Conservation (phyloP, 2,797 vertebrate species). For the Myotis daubentonii region DNA sequence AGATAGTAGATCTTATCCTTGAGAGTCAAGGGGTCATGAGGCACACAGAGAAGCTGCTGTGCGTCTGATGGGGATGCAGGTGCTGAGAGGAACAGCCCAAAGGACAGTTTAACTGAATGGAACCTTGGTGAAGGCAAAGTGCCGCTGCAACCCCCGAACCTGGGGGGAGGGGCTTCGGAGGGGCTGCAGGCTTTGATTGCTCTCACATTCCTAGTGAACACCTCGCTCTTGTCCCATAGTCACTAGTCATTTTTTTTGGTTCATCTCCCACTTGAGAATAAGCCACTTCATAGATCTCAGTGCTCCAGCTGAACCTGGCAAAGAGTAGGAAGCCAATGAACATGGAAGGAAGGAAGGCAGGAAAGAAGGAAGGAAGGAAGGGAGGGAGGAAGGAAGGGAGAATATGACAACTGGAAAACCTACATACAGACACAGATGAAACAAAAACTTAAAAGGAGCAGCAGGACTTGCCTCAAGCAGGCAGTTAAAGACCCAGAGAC, state of each 20-base stretch:
- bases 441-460: background rate
- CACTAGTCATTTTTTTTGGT: background rate
- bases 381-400: background rate
- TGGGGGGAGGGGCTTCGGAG: background rate
- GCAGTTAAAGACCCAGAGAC: background rate
- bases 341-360: background rate
- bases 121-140: conserved; percentile 44
- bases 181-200: background rate
- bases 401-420: background rate
- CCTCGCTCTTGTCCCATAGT: background rate
- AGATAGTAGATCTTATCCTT: background rate
- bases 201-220: background rate
- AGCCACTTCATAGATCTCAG: background rate
- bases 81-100: background rate
- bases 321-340: background rate
- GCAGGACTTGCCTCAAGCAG: background rate
- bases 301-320: background rate
- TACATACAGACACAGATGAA: background rate
- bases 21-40: background rate
- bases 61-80: background rate
- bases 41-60: background rate
- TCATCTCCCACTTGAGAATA: conserved; percentile 1
- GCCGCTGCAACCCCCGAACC: background rate
- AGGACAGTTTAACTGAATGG: conserved; percentile 76
- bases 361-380: too few relatives aligned